Percentiles rank a stretch among this genome's conserved stretches.
Conservation (phyloP, 2,888 invertebrate genomes). For the Stenurella melanura region DNA sequence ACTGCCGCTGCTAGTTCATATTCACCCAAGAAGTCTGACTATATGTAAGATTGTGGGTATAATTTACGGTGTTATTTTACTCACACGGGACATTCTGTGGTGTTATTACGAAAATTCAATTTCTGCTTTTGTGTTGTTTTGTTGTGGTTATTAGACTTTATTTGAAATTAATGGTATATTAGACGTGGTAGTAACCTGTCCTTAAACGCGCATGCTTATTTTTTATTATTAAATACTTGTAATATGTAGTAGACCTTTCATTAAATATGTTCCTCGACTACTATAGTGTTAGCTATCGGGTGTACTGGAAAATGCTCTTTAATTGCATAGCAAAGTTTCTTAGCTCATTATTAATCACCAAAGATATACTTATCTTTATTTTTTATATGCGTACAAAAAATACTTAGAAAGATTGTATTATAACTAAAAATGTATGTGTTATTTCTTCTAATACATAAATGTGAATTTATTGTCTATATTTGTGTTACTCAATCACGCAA, state of each 20-base stretch:
- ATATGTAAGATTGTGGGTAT: slow-evolving; percentile 47
- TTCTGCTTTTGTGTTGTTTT: slow-evolving; percentile 32
- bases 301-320: not conserved
- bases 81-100: slow-evolving; percentile 45
- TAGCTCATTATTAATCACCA: not conserved
- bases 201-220: not conserved
- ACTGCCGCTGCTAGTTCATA: slow-evolving; percentile 52
- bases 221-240: not conserved
- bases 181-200: not conserved
- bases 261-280: not conserved
- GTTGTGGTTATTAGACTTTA: slow-evolving; percentile 18
- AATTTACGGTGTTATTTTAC: slow-evolving; percentile 45
- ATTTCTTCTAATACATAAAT: no score
- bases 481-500: no score
- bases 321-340: not conserved
- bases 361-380: not conserved
- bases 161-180: slow-evolving; percentile 20
- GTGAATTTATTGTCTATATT: no score
- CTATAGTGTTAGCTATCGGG: not conserved
- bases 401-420: no score
- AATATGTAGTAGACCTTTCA: not conserved
- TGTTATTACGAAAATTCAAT: slow-evolving; percentile 48
- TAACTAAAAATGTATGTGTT: no score
- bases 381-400: no score
- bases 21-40: slow-evolving; percentile 53